A percentile compares a stretch with the other conserved stretches of the same genome.
These are phyloP conservation scores for Thereva unica DNA, from an alignment of 2,888 invertebrate species.

Conservation along the genomic window DNA sequence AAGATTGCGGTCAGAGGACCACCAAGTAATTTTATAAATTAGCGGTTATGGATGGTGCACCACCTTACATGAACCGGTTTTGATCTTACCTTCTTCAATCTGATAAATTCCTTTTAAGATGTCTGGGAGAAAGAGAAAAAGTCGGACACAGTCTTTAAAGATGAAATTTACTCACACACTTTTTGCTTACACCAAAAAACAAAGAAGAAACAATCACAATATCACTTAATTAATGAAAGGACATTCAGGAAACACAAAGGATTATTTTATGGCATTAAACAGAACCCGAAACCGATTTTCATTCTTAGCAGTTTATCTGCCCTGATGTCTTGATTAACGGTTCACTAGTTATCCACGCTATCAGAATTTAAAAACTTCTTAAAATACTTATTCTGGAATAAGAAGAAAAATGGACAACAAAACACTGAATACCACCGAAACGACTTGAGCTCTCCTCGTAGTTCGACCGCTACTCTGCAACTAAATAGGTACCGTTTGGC, in stretches of 20 bases:
- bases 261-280: neutral
- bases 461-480: too few relatives aligned
- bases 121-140: neutral
- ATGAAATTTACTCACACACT: neutral
- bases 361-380: too few relatives aligned
- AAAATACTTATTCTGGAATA: too few relatives aligned
- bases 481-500: too few relatives aligned
- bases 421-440: too few relatives aligned
- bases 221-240: constrained; percentile 9
- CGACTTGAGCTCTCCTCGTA: too few relatives aligned
- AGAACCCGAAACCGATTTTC: neutral
- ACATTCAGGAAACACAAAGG: neutral
- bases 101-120: constrained; percentile 16
- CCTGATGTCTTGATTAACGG: constrained; percentile 14
- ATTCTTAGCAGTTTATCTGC: neutral
- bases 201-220: neutral
- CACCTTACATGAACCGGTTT: constrained; percentile 24
- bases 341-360: constrained; percentile 4
- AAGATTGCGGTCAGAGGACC: constrained; percentile 22
- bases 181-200: too few relatives aligned
- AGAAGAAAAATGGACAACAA: too few relatives aligned
- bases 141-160: constrained; percentile 23
- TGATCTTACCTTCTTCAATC: constrained; percentile 14
- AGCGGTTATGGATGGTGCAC: constrained; percentile 22
- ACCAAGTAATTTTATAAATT: constrained; percentile 30